Base-by-base conservation (phyloP, 2,888 invertebrate genomes). In the Brachyptera risi region DNA sequence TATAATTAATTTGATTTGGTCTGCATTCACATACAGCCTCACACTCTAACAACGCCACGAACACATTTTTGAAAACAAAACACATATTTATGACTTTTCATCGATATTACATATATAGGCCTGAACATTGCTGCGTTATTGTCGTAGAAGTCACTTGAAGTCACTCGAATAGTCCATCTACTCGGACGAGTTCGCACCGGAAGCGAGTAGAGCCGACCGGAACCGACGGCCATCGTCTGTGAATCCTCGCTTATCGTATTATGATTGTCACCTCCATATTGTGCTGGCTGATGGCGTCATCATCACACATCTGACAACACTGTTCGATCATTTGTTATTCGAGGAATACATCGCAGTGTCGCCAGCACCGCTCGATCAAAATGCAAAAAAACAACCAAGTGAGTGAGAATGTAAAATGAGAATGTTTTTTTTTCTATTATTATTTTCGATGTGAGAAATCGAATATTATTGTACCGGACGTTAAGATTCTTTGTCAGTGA, bases 221-320 rank as follows among this genome's bases (percentile, higher is more conserved):
- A 40, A 40, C 9, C 15, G 21, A 21, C 23, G 47, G 47, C 47
- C 47, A 47, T 24, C 47, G 24, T 21, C 47, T 47, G n/a, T 21
- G 23, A 21, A 24, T 24, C 21, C 23, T 47, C 47, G 47, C 24
- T 44, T 47, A 47, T 47, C 47, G 24, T n/a, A 7, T 21, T 19
- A 47, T 47, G 47, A 47, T 47, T 47, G 47, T 47, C 47, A 47
- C 19, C 21, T 7, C 47, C 47, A 13, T 47, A 47, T 47, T 47
- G 47, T 47, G 19, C 7, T 17, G 19, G 7, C 7, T 9, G n/a
- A 15, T n/a, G 47, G n/a, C 47, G 47, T 47, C 47, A 47, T 24
- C 21, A 21, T 47, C 47, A n/a, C 23, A 24, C 7, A 47, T 47
- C 47, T 47, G 47, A 47, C 24, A 7, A 21, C 21, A 23, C 21